These are phyloP conservation scores for Bergia puertoricense DNA, from an alignment of 92 coral and sea anemone species.

Conservation along the genomic window DNA sequence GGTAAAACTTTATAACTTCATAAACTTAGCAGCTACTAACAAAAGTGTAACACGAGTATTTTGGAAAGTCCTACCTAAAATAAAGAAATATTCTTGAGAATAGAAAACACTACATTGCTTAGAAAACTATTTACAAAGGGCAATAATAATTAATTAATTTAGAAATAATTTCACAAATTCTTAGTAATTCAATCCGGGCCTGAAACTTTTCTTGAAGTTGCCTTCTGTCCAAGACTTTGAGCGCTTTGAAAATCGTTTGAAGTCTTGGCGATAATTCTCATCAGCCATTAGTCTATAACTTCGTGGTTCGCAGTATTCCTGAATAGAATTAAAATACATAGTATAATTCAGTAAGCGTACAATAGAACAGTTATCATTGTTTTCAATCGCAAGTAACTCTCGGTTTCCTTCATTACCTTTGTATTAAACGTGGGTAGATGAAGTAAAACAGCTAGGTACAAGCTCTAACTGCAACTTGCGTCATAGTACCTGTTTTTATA, in stretches of 20 bases:
- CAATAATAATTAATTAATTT: not conserved
- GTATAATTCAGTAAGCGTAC: not conserved
- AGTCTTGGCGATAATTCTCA: constrained; percentile 79
- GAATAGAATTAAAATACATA: not conserved
- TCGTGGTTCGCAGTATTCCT: constrained; percentile 96
- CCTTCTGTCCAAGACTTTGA: constrained; percentile 96
- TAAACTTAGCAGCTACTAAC: not conserved
- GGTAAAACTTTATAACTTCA: not conserved
- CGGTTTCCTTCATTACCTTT: no score
- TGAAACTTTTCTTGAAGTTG: constrained; percentile 72
- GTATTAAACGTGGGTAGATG: no score
- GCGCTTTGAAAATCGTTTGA: constrained; percentile 82
- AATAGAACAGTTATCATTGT: not conserved
- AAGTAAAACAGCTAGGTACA: no score
- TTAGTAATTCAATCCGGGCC: constrained; percentile 88
- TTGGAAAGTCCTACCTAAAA: not conserved
- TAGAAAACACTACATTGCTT: not conserved
- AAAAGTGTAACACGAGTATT: not conserved
- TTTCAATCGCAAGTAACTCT: no score
- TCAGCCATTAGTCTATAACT: constrained; percentile 85
- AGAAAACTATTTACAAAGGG: constrained; percentile 10
- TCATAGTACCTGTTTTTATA: no score
- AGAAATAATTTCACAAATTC: not conserved
- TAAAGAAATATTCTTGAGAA: not conserved
- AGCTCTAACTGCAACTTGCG: no score